phyloP scores from a whole-genome alignment of 2,888 invertebrate genomes.

The Drosophila buzzatii region DNA sequence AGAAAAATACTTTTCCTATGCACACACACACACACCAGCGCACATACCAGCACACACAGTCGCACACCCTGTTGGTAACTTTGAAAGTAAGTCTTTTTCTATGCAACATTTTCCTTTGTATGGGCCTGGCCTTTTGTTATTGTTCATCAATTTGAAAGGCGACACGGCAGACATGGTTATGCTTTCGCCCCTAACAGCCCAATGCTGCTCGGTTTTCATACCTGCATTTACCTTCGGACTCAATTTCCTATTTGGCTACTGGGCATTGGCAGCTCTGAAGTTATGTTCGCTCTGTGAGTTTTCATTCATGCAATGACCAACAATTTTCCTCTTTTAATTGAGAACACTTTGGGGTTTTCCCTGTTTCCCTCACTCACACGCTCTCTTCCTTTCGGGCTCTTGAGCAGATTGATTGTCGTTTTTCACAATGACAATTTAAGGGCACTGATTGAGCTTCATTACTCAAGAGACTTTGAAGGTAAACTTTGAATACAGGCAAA shows the following conservation, averaged over 20 bases:
- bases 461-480: background rate
- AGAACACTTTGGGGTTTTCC: conserved; percentile 12
- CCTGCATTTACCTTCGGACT: conserved; percentile 15
- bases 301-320: conserved; percentile 36
- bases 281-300: conserved; percentile 27
- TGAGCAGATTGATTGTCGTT: conserved; percentile 40
- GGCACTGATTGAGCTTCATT: conserved; percentile 25
- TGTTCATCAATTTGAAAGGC: conserved; percentile 80
- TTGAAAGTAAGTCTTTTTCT: conserved; percentile 74
- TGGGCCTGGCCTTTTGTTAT: conserved; percentile 68
- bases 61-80: conserved; percentile 51
- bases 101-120: conserved; percentile 74
- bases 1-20: conserved; percentile 53
- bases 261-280: conserved; percentile 15
- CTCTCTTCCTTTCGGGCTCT: conserved; percentile 35
- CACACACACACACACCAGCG: conserved; percentile 14
- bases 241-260: conserved; percentile 23
- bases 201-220: background rate
- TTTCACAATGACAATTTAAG: conserved; percentile 44
- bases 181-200: background rate
- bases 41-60: conserved; percentile 7
- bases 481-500: background rate
- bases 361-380: background rate
- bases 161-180: conserved; percentile 44
- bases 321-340: conserved; percentile 64